Evolutionary conservation across 2,797 vertebrate species (phyloP).

Genomic region (Pseudotriccus pelzelni): DNA sequence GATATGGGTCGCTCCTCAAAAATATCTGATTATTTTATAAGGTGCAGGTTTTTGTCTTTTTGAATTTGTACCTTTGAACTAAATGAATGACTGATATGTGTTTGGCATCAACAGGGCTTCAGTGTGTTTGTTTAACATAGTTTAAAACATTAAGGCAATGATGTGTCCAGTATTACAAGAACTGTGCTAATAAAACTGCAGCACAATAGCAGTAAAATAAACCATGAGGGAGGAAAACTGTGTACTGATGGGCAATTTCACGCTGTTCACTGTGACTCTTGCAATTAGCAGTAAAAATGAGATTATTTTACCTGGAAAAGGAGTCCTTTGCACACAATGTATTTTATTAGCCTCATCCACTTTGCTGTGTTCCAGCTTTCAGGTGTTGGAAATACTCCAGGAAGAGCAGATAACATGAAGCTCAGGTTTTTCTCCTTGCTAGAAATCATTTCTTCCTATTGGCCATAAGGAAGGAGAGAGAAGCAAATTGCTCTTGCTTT

Average conservation of each 20-base stretch:
- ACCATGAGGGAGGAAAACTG: not conserved
- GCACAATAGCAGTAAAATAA: not conserved
- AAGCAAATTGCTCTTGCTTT: not conserved
- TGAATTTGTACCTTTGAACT: not conserved
- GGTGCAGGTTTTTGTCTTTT: not conserved
- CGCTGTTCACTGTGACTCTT: not conserved
- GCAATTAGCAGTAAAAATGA: constrained; percentile 10
- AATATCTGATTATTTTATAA: not conserved
- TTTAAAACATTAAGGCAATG: not conserved
- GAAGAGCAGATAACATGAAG: not conserved
- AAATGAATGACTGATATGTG: not conserved
- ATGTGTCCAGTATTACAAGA: not conserved
- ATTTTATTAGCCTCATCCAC: not conserved
- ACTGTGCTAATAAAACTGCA: not conserved
- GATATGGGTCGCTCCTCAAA: not conserved
- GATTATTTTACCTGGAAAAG: not conserved
- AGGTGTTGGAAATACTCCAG: not conserved
- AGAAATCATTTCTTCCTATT: not conserved
- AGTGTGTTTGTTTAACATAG: not conserved
- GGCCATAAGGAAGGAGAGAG: not conserved
- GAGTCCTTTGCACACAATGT: not conserved
- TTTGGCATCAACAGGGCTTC: not conserved
- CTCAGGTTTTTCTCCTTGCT: not conserved
- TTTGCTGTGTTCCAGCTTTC: not conserved
- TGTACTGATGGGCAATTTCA: not conserved